phyloP scores from a whole-genome alignment of 2,113 vertebrate species.

The Xiphophorus couchianus region DNA sequence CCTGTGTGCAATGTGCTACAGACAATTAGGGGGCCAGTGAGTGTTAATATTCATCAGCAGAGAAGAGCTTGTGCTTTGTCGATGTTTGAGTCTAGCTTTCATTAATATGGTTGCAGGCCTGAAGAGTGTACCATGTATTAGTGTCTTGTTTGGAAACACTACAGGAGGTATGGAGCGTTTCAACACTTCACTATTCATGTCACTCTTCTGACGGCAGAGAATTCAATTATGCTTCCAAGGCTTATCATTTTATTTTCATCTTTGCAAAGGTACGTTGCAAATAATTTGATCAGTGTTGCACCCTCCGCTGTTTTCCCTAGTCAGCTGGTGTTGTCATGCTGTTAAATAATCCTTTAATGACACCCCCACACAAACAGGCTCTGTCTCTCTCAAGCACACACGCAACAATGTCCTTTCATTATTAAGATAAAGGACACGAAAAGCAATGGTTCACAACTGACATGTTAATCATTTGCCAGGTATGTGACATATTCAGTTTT shows the following conservation, averaged over 20 bases:
- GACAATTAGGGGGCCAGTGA: constrained; percentile 13
- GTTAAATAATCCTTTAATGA: constrained; percentile 39
- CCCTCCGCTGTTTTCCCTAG: constrained; percentile 19
- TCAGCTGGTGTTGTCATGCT: constrained; percentile 27
- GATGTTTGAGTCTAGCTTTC: constrained; percentile 19
- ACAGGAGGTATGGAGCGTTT: background rate
- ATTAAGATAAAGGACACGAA: constrained; percentile 25
- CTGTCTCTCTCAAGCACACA: background rate
- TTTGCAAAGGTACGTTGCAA: constrained; percentile 6
- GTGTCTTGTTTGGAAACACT: constrained; percentile 35
- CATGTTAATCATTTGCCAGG: background rate
- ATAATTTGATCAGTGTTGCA: constrained; percentile 28
- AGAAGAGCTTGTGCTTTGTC: constrained; percentile 49
- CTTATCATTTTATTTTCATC: constrained; percentile 27
- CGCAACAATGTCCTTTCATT: background rate
- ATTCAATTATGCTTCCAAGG: constrained; percentile 38
- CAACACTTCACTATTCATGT: background rate
- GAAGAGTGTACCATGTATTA: constrained; percentile 2
- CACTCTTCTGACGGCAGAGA: constrained; percentile 12
- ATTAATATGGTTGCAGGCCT: constrained; percentile 19
- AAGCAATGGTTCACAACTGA: constrained; percentile 9
- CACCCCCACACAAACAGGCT: background rate
- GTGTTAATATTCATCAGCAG: constrained; percentile 35
- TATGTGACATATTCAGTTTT: background rate
- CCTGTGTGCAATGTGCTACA: constrained; percentile 24